Evolutionary conservation across 2,797 vertebrate genomes (phyloP).

Genomic region (Poeciliopsis paucimaculata): DNA sequence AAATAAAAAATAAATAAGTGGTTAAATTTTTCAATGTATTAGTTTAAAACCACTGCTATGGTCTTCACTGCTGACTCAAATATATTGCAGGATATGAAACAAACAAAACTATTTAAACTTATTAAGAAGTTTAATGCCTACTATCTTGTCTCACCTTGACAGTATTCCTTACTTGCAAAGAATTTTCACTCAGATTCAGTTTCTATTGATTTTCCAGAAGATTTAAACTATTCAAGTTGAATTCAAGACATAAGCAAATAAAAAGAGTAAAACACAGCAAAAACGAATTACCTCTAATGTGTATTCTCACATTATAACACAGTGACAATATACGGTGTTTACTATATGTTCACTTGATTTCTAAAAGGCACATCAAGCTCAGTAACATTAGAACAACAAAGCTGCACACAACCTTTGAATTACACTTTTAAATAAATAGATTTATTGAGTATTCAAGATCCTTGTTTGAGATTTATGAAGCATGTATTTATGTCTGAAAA

Average conservation of each 20-base stretch:
- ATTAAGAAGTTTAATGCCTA: neutral
- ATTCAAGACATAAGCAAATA: neutral
- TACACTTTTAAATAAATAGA: no score
- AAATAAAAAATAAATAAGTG: no score
- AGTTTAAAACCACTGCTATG: neutral
- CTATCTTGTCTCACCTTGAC: neutral
- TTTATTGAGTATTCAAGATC: no score
- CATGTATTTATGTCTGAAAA: neutral
- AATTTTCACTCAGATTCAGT: neutral
- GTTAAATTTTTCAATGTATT: neutral
- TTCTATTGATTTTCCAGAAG: neutral
- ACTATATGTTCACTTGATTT: neutral
- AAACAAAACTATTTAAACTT: neutral
- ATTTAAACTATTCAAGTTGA: neutral
- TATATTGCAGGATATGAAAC: neutral
- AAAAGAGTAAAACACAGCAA: neutral
- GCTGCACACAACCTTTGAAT: no score
- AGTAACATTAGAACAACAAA: neutral
- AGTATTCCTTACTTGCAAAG: neutral
- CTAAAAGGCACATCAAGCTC: neutral
- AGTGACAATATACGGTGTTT: neutral
- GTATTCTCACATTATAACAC: neutral
- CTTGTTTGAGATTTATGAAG: neutral
- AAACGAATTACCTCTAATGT: neutral
- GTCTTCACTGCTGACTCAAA: neutral